These are phyloP conservation scores for Zaprionus camerounensis DNA, from an alignment of 1,140 invertebrate species.

Conservation along the genomic window DNA sequence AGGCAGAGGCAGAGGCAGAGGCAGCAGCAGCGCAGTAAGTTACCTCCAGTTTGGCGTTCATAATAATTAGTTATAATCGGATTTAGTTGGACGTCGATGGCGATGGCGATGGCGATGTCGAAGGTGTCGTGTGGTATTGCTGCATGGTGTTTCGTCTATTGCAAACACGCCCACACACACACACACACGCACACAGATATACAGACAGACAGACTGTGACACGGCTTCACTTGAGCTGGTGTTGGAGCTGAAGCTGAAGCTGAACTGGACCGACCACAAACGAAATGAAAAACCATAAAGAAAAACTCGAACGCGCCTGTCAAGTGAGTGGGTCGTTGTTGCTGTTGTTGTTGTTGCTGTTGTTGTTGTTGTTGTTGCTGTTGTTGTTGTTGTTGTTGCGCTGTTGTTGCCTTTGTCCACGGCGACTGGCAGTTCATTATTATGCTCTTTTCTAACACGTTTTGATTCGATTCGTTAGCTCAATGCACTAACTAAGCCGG, in stretches of 20 bases:
- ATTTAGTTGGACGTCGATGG: conserved; percentile 58
- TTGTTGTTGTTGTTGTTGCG: conserved; percentile 12
- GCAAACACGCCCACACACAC: conserved; percentile 46
- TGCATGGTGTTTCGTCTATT: conserved; percentile 31
- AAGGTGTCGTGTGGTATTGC: conserved; percentile 66
- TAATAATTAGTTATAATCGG: conserved; percentile 82
- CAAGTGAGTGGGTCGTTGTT: conserved; percentile 38
- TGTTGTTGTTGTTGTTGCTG: conserved; percentile 19
- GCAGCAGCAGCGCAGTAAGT: background rate
- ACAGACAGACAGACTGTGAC: background rate
- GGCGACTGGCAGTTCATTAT: conserved; percentile 57
- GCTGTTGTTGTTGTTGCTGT: conserved; percentile 11
- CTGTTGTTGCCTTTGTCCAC: conserved; percentile 27
- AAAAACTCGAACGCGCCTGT: conserved; percentile 33
- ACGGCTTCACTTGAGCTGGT: conserved; percentile 21
- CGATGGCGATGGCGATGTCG: conserved; percentile 31
- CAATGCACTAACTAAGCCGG: conserved; percentile 57
- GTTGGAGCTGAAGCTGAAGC: background rate
- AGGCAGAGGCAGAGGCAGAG: conserved; percentile 4
- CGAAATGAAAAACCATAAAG: conserved; percentile 49
- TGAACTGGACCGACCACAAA: conserved; percentile 43
- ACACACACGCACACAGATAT: conserved; percentile 12
- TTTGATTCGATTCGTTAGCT: conserved; percentile 56
- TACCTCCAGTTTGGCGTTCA: conserved; percentile 54
- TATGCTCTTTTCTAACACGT: conserved; percentile 72